Conservation (phyloP, 2,888 invertebrate genomes). For the Phrixothrix hirtus region DNA sequence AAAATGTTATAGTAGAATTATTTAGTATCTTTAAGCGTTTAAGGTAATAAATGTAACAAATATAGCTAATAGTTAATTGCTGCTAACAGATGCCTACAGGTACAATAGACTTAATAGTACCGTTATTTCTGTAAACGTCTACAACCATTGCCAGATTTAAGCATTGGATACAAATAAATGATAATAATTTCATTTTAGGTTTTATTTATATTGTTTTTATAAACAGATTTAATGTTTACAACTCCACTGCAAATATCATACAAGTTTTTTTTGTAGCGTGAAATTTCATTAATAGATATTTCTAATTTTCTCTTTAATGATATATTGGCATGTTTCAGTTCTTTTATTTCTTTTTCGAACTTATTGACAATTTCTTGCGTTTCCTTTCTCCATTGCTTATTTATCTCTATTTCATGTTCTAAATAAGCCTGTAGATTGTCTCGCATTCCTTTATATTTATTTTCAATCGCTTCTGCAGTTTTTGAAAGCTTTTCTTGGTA, state of each 20-base stretch:
- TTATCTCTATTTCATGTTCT: constrained; percentile 64
- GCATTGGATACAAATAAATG: background rate
- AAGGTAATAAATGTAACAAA: too few relatives aligned
- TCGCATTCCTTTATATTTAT: constrained; percentile 40
- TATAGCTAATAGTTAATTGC: too few relatives aligned
- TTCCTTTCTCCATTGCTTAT: constrained; percentile 67
- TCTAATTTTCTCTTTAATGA: constrained; percentile 54
- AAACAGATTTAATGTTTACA: background rate
- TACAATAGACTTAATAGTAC: too few relatives aligned
- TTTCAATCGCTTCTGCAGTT: constrained; percentile 38
- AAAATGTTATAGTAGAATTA: too few relatives aligned
- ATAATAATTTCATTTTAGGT: background rate
- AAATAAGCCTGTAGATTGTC: constrained; percentile 64
- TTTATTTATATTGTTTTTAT: background rate
- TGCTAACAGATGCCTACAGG: too few relatives aligned
- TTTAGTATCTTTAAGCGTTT: too few relatives aligned
- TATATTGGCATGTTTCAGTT: constrained; percentile 55
- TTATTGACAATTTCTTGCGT: constrained; percentile 65
- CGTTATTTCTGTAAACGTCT: too few relatives aligned
- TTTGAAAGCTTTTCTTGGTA: constrained; percentile 27
- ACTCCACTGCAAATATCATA: constrained; percentile 32
- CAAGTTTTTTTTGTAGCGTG: constrained; percentile 30
- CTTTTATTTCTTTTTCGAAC: constrained; percentile 63
- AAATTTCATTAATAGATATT: constrained; percentile 43
- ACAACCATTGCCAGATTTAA: too few relatives aligned